A percentile compares a stretch with the other conserved stretches of the same genome.
These are phyloP conservation scores for Caenorhabditis becei DNA, from an alignment of 2,888 invertebrate species.

Conservation along the genomic window DNA sequence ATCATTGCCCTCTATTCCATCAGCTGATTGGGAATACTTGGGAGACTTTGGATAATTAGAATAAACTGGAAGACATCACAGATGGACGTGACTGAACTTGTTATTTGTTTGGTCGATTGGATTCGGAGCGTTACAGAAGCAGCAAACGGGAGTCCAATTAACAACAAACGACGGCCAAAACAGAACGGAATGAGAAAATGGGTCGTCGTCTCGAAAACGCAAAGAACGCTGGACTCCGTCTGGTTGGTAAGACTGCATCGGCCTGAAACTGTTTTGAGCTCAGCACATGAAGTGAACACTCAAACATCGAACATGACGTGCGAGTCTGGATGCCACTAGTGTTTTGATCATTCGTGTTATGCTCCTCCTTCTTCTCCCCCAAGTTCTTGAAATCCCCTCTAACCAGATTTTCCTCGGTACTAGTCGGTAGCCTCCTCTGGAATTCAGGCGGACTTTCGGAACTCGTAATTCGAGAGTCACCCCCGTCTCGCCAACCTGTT, in stretches of 20 bases:
- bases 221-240: not conserved
- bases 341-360: not conserved
- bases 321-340: not conserved
- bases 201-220: not conserved
- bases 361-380: not conserved
- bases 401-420: not conserved
- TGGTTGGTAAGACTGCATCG: no score
- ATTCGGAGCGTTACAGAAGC: conserved; percentile 2
- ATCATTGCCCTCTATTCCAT: not conserved
- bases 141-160: conserved; percentile 39
- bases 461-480: conserved; percentile 15
- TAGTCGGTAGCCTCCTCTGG: conserved; percentile 4
- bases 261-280: no score
- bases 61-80: conserved; percentile 2
- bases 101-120: conserved; percentile 14
- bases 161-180: conserved; percentile 17
- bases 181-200: conserved; percentile 5
- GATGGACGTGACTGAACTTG: conserved; percentile 27
- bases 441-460: conserved; percentile 12
- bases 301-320: not conserved
- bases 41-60: not conserved
- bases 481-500: conserved; percentile 37
- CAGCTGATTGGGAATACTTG: not conserved
- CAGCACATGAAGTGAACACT: not conserved
- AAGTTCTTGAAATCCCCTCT: not conserved